Evolutionary conservation across 2,797 vertebrate genomes (phyloP).

Genomic region (Allobates femoralis): DNA sequence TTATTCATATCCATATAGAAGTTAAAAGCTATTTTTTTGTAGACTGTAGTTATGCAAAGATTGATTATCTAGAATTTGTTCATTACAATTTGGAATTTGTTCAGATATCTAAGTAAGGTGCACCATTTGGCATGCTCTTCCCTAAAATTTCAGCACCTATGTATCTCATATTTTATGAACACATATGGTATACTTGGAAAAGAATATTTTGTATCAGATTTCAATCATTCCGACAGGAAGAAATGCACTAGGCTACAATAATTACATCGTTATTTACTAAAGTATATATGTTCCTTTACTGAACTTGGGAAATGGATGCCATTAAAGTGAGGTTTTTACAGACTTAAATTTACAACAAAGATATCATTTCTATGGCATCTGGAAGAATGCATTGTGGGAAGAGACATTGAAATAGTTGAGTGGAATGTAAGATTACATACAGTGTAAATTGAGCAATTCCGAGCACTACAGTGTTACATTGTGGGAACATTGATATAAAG

Average conservation of each 20-base stretch:
- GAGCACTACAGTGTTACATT: not conserved
- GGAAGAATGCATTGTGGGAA: not conserved
- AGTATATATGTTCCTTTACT: constrained; percentile 18
- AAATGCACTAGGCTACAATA: constrained; percentile 18
- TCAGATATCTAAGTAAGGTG: not conserved
- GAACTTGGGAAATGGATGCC: constrained; percentile 4
- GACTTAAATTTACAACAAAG: not conserved
- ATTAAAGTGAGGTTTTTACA: constrained; percentile 5
- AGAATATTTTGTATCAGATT: not conserved
- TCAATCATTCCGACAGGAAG: not conserved
- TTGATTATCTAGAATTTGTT: not conserved
- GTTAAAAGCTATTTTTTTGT: not conserved
- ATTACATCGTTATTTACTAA: constrained; percentile 26
- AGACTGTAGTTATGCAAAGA: not conserved
- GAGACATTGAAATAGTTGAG: constrained; percentile 27
- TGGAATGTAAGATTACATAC: constrained; percentile 20
- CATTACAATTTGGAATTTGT: not conserved
- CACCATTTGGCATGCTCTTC: not conserved
- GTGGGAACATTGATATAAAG: not conserved
- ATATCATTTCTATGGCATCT: constrained; percentile 13
- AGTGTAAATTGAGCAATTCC: constrained; percentile 41
- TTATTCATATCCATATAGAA: not conserved
- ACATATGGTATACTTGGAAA: not conserved
- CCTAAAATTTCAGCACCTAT: not conserved
- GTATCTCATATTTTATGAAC: not conserved